A percentile compares a stretch with the other conserved stretches of the same genome.
Conservation (phyloP, 2,888 invertebrate species). For the Netelia virgata region DNA sequence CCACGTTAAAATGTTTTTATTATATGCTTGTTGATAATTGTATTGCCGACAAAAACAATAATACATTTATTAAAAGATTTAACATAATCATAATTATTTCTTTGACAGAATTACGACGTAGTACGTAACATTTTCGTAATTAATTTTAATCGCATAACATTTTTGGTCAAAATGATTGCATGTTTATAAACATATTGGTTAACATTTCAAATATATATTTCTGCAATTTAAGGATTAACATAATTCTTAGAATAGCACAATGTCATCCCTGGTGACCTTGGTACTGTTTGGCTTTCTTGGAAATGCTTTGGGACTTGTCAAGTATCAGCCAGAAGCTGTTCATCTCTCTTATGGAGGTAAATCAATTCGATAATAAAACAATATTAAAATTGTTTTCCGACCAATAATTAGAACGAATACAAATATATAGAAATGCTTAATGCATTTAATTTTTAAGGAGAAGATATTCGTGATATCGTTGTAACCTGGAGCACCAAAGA, state of each 20-base stretch:
- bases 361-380: conserved; percentile 36
- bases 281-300: conserved; percentile 64
- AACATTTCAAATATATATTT: background rate
- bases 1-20: background rate
- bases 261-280: conserved; percentile 33
- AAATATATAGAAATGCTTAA: background rate
- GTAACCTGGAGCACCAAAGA: conserved; percentile 94
- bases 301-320: conserved; percentile 68
- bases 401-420: background rate
- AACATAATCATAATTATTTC: too few relatives aligned
- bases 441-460: conserved; percentile 83
- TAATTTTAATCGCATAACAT: too few relatives aligned
- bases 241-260: conserved; percentile 13
- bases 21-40: background rate
- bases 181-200: background rate
- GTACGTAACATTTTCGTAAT: too few relatives aligned
- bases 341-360: conserved; percentile 89
- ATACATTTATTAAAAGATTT: too few relatives aligned
- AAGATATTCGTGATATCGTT: conserved; percentile 89
- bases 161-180: too few relatives aligned
- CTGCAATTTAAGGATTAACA: background rate
- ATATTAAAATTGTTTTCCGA: conserved; percentile 2
- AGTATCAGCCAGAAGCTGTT: conserved; percentile 89
- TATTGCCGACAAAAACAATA: background rate
- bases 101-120: too few relatives aligned